phyloP scores from a whole-genome alignment of 2,113 vertebrate genomes.

The Falco punctatus region DNA sequence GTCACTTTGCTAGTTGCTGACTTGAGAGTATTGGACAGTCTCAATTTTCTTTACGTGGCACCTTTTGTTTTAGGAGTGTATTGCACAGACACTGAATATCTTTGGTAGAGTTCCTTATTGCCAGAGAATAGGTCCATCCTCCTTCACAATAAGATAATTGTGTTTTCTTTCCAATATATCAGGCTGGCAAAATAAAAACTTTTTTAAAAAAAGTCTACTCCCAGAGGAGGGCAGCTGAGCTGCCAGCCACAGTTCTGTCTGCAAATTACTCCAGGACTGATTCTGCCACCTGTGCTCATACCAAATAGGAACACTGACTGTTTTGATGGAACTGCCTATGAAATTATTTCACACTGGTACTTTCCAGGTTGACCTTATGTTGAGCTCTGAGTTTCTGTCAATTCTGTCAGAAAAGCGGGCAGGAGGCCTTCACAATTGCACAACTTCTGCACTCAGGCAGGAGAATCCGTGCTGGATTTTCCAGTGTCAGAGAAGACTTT shows the following conservation, averaged over 20 bases:
- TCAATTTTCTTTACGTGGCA: background rate
- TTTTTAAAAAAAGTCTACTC: background rate
- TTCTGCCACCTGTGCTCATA: background rate
- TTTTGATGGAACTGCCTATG: background rate
- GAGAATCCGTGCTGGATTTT: background rate
- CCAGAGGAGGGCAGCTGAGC: background rate
- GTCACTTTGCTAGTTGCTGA: background rate
- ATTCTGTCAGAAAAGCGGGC: background rate
- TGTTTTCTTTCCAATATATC: background rate
- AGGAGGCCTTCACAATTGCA: rapidly evolving
- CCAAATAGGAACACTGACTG: background rate
- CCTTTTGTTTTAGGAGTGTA: background rate
- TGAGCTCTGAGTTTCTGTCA: background rate
- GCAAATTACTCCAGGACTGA: background rate
- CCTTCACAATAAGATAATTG: background rate
- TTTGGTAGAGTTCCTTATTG: background rate
- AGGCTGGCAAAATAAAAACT: background rate
- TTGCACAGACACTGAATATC: background rate
- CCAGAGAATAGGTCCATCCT: background rate
- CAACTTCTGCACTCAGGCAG: background rate
- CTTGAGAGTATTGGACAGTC: background rate
- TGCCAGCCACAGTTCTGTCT: background rate
- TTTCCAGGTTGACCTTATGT: background rate
- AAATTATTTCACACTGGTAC: background rate
- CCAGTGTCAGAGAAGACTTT: background rate